Evolutionary conservation across 2,113 vertebrate species (phyloP).

Genomic region (Podarcis cretensis): DNA sequence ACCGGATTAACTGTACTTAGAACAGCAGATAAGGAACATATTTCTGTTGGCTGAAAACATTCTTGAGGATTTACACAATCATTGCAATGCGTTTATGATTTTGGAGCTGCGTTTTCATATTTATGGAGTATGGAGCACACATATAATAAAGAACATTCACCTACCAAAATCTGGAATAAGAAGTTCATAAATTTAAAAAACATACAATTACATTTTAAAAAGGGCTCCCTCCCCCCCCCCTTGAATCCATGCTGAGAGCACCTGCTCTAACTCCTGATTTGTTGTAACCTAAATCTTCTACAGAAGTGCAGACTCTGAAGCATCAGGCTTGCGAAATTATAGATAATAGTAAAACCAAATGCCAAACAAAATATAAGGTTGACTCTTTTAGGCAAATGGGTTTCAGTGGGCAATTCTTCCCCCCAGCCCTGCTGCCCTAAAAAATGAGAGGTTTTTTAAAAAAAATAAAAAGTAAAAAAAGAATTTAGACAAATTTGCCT

Average conservation of each 20-base stretch:
- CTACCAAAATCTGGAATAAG: slow-evolving; percentile 37
- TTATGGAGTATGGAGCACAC: slow-evolving; percentile 19
- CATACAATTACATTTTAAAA: slow-evolving; percentile 23
- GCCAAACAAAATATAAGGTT: slow-evolving; percentile 48
- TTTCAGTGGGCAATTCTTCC: slow-evolving; percentile 59
- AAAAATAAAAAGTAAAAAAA: slow-evolving; percentile 27
- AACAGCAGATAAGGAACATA: slow-evolving; percentile 67
- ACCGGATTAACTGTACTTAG: slow-evolving; percentile 74
- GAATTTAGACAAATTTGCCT: slow-evolving; percentile 83
- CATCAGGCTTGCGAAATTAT: slow-evolving; percentile 31
- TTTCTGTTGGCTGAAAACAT: slow-evolving; percentile 60
- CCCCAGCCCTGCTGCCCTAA: slow-evolving; percentile 49
- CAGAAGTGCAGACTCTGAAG: slow-evolving; percentile 4
- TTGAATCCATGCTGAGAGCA: slow-evolving; percentile 27
- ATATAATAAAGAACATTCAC: slow-evolving; percentile 42
- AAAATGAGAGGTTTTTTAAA: slow-evolving; percentile 57
- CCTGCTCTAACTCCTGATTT: slow-evolving; percentile 48
- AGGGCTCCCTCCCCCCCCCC: neutral
- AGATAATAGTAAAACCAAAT: slow-evolving; percentile 33
- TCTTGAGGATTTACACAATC: slow-evolving; percentile 51
- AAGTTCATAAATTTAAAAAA: slow-evolving; percentile 11
- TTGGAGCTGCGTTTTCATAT: slow-evolving; percentile 45
- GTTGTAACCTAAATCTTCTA: slow-evolving; percentile 27
- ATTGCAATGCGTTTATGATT: slow-evolving; percentile 37
- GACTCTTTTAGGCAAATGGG: slow-evolving; percentile 48